Evolutionary conservation across 2,797 vertebrate genomes (phyloP), one percentile per base, ranked within the genome.

Genomic region (Enteromius fasciolatus): DNA sequence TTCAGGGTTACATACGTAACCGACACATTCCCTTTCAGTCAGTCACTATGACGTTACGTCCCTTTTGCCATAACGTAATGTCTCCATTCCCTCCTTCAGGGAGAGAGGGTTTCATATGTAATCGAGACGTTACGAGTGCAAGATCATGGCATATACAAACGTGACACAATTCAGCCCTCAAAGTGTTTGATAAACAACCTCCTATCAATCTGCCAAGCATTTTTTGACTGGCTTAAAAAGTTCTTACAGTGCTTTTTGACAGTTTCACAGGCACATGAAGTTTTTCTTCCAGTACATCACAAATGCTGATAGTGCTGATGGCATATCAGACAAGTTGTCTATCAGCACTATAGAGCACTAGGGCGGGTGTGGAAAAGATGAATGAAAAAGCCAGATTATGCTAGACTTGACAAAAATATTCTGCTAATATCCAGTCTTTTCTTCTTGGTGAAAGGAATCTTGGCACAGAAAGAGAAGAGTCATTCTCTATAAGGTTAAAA

Each of bases 161-260:
- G 12, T 39, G 75, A 54, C 44, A 74, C 64, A 68, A 76, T 83
- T 76, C 76, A 77, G 76, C 64, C 54, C 72, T 73, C 20, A 28
- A 15, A 44, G 48, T 28, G 73, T 83, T 52, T 39, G 75, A 81
- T 83, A 82, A 85, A 70, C 57, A 69, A 39, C 36, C 64, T 78
- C 25, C 36, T 72, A 75, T 81, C 75, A 73, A 64, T 77, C 39
- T 59, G 69, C 3, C 61, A 64, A 18, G 46, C 18, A 12, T 28
- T 76, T 50, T 50, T 33, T 18, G n/a, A 63, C 17, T 25, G 14
- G 1, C 25, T 75, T 44, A 25, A 36, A 77, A 84, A 25, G 57
- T 78, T 85, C 79, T 81, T 31, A 28, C 15, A 59, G 39, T 17
- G 33, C 52, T 61, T 68, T 76, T 52, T 77, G 66, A 77, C 83